Evolutionary conservation across 2,888 invertebrate species (phyloP).

Genomic region (Polydrusus pterygomalis): DNA sequence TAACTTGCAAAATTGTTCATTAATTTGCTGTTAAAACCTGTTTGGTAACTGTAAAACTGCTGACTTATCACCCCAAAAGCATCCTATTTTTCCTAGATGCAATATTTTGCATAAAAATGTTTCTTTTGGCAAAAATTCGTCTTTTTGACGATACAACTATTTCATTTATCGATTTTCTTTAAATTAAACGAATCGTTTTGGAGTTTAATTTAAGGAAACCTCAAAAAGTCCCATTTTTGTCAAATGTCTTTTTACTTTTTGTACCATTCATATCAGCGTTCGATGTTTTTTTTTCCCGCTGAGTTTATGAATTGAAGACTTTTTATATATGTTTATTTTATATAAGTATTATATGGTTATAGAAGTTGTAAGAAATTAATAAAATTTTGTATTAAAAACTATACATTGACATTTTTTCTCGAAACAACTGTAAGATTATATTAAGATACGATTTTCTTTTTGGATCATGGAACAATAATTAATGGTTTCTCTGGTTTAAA

Average conservation of each 20-base stretch:
- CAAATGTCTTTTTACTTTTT: slow-evolving; percentile 26
- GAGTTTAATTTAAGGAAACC: neutral
- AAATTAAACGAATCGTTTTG: slow-evolving; percentile 3
- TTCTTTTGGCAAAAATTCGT: slow-evolving; percentile 32
- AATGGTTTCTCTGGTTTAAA: no score
- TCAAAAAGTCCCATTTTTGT: slow-evolving; percentile 19
- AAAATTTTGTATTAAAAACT: neutral
- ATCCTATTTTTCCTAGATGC: slow-evolving; percentile 28
- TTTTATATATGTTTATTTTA: slow-evolving; percentile 48
- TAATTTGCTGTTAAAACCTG: no score
- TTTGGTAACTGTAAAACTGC: neutral
- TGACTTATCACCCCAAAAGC: slow-evolving; percentile 8
- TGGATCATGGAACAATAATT: no score
- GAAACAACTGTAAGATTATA: neutral
- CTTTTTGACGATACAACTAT: neutral
- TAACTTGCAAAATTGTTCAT: neutral
- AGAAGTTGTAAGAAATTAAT: slow-evolving; percentile 7
- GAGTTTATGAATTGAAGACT: slow-evolving; percentile 45
- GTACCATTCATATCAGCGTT: slow-evolving; percentile 22
- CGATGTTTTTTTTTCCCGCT: slow-evolving; percentile 23
- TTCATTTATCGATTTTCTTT: neutral
- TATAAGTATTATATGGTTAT: slow-evolving; percentile 44
- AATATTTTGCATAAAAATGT: slow-evolving; percentile 28
- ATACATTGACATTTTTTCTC: neutral
- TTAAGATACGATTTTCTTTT: no score